A percentile compares a stretch with the other conserved stretches of the same genome.
Evolutionary conservation across 2,113 vertebrate species (phyloP).

Genomic region (Rafetus swinhoei): DNA sequence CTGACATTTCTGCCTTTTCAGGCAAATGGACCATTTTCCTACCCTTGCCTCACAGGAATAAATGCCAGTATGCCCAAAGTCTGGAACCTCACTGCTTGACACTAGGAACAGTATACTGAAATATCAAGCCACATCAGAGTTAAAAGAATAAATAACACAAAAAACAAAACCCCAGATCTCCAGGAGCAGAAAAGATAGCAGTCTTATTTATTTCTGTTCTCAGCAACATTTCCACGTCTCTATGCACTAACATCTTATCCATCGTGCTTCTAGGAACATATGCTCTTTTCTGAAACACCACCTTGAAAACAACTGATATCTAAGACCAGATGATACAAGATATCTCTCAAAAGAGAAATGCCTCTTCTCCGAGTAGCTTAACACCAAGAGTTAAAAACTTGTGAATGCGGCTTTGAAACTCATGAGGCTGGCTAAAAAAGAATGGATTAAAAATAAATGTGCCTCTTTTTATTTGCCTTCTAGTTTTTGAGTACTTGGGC

Average conservation of each 20-base stretch:
- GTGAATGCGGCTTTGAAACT: neutral
- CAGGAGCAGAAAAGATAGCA: fast-evolving
- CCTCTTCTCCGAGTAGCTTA: neutral
- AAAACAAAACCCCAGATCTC: too few species aligned
- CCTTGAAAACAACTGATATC: neutral
- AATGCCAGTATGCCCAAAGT: neutral
- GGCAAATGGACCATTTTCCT: fast-evolving
- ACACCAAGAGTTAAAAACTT: neutral
- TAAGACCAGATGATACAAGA: neutral
- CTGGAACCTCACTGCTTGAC: neutral
- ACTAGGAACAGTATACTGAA: neutral
- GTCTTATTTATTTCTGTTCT: neutral
- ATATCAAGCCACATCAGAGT: too few species aligned
- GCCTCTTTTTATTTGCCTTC: neutral
- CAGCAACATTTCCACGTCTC: neutral
- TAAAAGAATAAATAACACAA: too few species aligned
- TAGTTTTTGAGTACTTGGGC: neutral
- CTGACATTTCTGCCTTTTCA: neutral
- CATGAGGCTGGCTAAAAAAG: neutral
- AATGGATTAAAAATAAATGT: neutral
- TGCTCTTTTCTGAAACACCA: neutral
- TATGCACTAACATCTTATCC: neutral
- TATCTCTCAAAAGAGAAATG: neutral
- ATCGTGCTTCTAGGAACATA: neutral
- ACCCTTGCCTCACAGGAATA: neutral